Conservation (phyloP, 2,797 vertebrate genomes). For the Sandelia bainsii region DNA sequence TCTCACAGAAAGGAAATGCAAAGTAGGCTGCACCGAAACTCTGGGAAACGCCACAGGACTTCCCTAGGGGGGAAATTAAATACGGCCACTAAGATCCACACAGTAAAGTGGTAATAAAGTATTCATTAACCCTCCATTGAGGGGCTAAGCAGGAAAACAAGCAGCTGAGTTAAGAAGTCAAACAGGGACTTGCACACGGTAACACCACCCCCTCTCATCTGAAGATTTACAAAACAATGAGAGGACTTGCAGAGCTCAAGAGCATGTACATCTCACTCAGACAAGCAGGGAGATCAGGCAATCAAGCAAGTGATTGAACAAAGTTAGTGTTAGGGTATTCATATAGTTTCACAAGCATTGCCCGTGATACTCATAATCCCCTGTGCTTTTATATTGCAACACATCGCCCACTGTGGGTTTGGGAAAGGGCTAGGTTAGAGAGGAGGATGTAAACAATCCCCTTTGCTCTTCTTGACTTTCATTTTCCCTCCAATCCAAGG, state of each 20-base stretch:
- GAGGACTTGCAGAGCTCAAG: slow-evolving; percentile 42
- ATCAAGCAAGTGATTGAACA: slow-evolving; percentile 47
- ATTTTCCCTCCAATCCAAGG: slow-evolving; percentile 47
- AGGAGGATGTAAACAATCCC: slow-evolving; percentile 63
- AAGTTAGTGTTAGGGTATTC: slow-evolving; percentile 57
- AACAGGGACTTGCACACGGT: slow-evolving; percentile 69
- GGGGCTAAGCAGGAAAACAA: slow-evolving; percentile 77
- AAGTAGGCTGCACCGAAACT: slow-evolving; percentile 80
- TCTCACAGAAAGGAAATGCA: slow-evolving; percentile 84
- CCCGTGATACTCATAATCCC: slow-evolving; percentile 62
- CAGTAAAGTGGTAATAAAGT: slow-evolving; percentile 83
- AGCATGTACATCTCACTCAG: slow-evolving; percentile 50
- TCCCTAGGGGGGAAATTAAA: slow-evolving; percentile 78
- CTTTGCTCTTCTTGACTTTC: slow-evolving; percentile 55
- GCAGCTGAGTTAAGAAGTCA: slow-evolving; percentile 78
- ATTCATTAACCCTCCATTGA: slow-evolving; percentile 83
- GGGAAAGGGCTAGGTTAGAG: slow-evolving; percentile 49
- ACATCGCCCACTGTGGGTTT: slow-evolving; percentile 50
- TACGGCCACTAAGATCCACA: slow-evolving; percentile 77
- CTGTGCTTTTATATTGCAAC: slow-evolving; percentile 52
- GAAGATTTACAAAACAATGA: slow-evolving; percentile 77
- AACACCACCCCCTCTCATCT: slow-evolving; percentile 47
- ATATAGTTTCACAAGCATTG: slow-evolving; percentile 56
- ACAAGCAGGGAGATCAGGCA: slow-evolving; percentile 56
- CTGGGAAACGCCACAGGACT: slow-evolving; percentile 85